Evolutionary conservation across 2,888 invertebrate species (phyloP).

Genomic region (Eurois occulta): DNA sequence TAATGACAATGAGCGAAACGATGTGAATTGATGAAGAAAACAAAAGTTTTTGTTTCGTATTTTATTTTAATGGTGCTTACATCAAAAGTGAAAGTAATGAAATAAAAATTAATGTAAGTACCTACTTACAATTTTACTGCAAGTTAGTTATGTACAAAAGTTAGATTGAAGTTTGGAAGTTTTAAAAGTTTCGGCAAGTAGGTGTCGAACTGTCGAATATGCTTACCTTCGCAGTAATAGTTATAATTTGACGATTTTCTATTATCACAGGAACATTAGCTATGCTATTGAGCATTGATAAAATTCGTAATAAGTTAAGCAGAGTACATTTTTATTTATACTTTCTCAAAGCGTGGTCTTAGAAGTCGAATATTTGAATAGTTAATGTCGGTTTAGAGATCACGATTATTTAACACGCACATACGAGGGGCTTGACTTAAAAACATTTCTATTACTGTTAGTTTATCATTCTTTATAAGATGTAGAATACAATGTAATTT

Average conservation of each 20-base stretch:
- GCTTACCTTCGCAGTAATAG: not conserved
- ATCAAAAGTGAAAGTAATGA: constrained; percentile 51
- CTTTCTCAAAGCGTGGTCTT: constrained; percentile 47
- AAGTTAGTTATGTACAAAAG: not conserved
- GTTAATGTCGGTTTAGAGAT: constrained; percentile 66
- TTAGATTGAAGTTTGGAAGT: constrained; percentile 34
- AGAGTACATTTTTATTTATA: constrained; percentile 11
- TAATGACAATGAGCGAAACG: constrained; percentile 7
- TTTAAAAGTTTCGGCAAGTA: constrained; percentile 39
- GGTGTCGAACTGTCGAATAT: constrained; percentile 12
- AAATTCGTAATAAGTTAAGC: not conserved
- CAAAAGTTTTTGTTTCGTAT: constrained; percentile 40
- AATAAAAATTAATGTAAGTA: constrained; percentile 40
- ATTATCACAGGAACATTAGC: not conserved
- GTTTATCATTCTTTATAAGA: not conserved
- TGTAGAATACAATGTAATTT: not conserved
- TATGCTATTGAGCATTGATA: not conserved
- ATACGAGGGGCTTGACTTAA: not conserved
- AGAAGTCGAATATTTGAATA: constrained; percentile 66
- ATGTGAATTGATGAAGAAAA: constrained; percentile 42
- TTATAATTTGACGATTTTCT: constrained; percentile 6
- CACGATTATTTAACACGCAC: constrained; percentile 54
- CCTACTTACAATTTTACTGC: constrained; percentile 1
- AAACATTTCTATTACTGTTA: not conserved
- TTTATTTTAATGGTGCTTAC: constrained; percentile 3